Evolutionary conservation across 1,140 invertebrate genomes (phyloP), one percentile per base, ranked within the genome.

Genomic region (Pseudomyrmex cubaensis): DNA sequence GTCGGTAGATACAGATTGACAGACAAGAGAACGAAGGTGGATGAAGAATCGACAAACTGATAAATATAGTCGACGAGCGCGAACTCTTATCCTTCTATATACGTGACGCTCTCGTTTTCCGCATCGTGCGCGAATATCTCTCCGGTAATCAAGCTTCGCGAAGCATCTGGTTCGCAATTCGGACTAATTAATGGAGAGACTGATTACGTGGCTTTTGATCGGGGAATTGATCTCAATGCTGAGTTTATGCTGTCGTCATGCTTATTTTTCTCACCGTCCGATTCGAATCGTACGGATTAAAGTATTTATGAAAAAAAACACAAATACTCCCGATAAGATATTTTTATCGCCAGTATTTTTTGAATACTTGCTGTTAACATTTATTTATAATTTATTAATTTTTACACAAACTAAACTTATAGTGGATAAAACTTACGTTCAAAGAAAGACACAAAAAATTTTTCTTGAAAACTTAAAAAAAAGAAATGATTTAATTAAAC

Each of bases 141-240:
- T 84, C 76, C 86, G 78, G 86, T 91, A 92, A 92, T 92, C 88
- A 92, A 91, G 86, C 87, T 86, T 66, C 5, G 35, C 35, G 35
- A 35, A 35, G 35, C 35, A 35, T 35, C 80, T 90, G 35, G 46
- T 25, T 64, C 62, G 62, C 69, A 84, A 63, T 64, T 72, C 73
- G 87, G 87, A 89, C 91, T 93, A 93, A 93, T 93, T 93, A 92
- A 92, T 92, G 87, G 90, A 88, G 0, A 35, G 89, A 92, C 90
- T 90, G 92, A 92, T 93, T 92, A 92, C 88, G 90, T 84, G 87
- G 77, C 78, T 62, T 77, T 90, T 90, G 86, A 91, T 92, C 89
- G 89, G 80, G 88, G 5, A 35, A 89, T 89, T 92, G 90, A 90
- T 89, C 89, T 70, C 63, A 86, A 73, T 88, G 89, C 90, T 88